These are phyloP conservation scores for Eulemur rubriventer DNA, from an alignment of 2,797 vertebrate genomes.

Conservation along the genomic window DNA sequence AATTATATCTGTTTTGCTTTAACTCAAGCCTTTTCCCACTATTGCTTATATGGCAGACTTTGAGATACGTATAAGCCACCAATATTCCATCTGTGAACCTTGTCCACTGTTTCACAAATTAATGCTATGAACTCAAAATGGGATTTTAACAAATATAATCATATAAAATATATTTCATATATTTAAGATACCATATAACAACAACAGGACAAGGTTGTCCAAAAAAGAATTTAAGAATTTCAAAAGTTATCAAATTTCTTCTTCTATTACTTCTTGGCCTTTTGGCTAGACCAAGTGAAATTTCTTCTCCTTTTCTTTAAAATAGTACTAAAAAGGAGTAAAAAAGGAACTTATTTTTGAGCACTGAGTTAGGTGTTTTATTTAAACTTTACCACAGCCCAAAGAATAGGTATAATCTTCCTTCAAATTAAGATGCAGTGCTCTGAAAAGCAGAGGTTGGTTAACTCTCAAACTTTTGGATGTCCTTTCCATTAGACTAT, in stretches of 20 bases:
- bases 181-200: conserved; percentile 27
- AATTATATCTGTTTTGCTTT: background rate
- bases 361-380: background rate
- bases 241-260: conserved; percentile 14
- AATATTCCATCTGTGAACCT: conserved; percentile 23
- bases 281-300: background rate
- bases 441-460: background rate
- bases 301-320: background rate
- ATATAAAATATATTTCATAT: conserved; percentile 22
- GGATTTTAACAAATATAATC: conserved; percentile 36
- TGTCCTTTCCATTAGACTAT: background rate
- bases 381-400: background rate
- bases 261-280: background rate
- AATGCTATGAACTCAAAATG: conserved; percentile 13
- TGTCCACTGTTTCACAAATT: conserved; percentile 10
- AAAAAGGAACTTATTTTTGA: background rate
- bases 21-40: background rate
- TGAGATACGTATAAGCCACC: background rate
- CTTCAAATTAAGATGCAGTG: background rate
- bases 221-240: conserved; percentile 29
- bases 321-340: background rate
- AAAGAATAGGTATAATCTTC: background rate
- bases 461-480: background rate
- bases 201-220: background rate
- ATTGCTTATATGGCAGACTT: background rate